Evolutionary conservation across 1,140 invertebrate genomes (phyloP).

Genomic region (Drosophila ercepeae): DNA sequence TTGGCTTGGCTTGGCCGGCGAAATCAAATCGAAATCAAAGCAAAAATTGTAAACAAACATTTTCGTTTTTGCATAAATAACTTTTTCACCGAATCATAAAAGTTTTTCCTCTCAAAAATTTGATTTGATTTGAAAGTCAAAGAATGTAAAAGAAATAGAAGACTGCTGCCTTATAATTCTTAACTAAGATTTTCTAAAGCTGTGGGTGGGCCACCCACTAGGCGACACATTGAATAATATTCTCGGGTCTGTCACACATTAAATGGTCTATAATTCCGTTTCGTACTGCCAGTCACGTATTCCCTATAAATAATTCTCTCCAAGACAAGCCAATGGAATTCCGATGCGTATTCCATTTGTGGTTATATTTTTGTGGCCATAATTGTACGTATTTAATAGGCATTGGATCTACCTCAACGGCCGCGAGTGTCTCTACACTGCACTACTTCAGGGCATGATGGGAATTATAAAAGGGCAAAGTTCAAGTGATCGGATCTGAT

Average conservation of each 20-base stretch:
- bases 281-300: conserved; percentile 41
- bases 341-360: conserved; percentile 30
- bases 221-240: neutral
- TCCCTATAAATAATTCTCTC: conserved; percentile 34
- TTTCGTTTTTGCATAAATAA: conserved; percentile 61
- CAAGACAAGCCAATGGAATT: conserved; percentile 39
- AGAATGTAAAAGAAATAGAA: no score
- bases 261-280: conserved; percentile 31
- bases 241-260: conserved; percentile 23
- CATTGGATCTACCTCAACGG: neutral
- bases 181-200: neutral
- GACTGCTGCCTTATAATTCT: no score
- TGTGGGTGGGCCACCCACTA: neutral
- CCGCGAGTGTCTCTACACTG: neutral
- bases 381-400: neutral
- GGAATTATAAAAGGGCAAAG: conserved; percentile 16
- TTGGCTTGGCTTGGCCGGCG: conserved; percentile 61
- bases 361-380: conserved; percentile 26
- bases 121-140: no score
- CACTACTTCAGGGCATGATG: conserved; percentile 22
- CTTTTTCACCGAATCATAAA: conserved; percentile 59
- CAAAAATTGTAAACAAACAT: conserved; percentile 63
- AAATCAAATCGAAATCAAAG: conserved; percentile 63
- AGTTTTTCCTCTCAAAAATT: no score
- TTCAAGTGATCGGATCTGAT: conserved; percentile 43